Evolutionary conservation across 2,113 vertebrate genomes (phyloP).

Genomic region (Nymphicus hollandicus): DNA sequence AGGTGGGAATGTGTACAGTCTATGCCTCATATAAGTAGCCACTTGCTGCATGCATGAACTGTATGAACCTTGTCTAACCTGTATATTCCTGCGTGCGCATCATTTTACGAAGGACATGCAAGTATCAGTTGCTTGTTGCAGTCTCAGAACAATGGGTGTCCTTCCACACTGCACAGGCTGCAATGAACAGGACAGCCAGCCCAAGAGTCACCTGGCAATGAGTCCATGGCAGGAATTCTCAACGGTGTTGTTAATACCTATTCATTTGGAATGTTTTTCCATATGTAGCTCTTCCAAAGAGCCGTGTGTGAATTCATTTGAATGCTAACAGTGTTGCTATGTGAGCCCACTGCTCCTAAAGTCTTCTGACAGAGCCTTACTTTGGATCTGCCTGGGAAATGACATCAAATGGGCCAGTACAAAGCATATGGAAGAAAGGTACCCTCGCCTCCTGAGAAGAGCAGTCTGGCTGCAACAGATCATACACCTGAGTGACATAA

Average conservation of each 20-base stretch:
- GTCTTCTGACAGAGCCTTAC: not conserved
- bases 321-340: not conserved
- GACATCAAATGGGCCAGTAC: not conserved
- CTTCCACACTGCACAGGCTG: not conserved
- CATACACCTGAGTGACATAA: not conserved
- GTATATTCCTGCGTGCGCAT: not conserved
- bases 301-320: not conserved
- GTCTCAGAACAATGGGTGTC: not conserved
- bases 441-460: not conserved
- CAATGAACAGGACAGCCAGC: not conserved
- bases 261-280: not conserved
- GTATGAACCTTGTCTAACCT: not conserved
- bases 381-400: not conserved
- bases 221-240: not conserved
- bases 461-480: not conserved
- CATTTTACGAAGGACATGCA: not conserved
- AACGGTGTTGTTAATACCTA: not conserved
- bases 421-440: not conserved
- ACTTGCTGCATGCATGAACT: not conserved
- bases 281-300: not conserved
- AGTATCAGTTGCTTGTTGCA: not conserved
- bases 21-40: not conserved
- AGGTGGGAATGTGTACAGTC: not conserved
- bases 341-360: not conserved
- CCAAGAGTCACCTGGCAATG: not conserved